Base-by-base conservation (phyloP, 1,140 invertebrate species). In the Hestina assimilis region DNA sequence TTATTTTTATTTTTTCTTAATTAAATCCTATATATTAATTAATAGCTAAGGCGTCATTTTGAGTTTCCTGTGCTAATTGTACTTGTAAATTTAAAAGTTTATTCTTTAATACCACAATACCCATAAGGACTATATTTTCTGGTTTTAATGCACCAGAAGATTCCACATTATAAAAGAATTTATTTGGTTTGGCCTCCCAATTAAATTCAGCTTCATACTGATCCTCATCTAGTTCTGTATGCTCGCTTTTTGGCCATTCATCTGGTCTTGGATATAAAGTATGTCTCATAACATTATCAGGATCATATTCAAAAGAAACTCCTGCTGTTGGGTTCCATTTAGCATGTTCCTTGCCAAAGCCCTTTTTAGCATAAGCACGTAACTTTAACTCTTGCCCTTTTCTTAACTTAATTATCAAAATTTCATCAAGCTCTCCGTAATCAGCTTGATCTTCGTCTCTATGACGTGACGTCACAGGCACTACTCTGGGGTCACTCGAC, bases 261-360 rank as follows among this genome's bases (percentile, higher is more conserved):
- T 99, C 98, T 31, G 99, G 97, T 89, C 98, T 99, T 0, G 98
- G 97, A 69, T 93, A 99, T 1, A 98, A 90, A 0, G 98, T 99
- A 76, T 99, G 99, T 45, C 97, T 91, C 91, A 99, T 95, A 0
- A 94, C 90, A 91, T 99, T 99, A 80, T 99, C 99, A 3, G 99
- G 99, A 90, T 99, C 99, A 91, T 99, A 99, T 89, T 99, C 98
- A 89, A 99, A 99, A 28, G 95, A 95, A 8, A 99, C 98, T 53
- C 97, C 97, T 63, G 96, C 96, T 1, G 98, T 99, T 8, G 98
- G 98, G 90, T 99, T 99, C 98, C 98, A 99, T 89, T 99, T 99
- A 1, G 99, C 98, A 90, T 99, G 99, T 83, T 99, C 99, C 84
- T 99, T 99, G 1, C 97, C 98, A 90, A 99, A 99, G 20, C 98